Percentiles rank a stretch among this genome's conserved stretches.
Evolutionary conservation across 2,797 vertebrate species (phyloP).

Genomic region (Spondyliosoma cantharus): DNA sequence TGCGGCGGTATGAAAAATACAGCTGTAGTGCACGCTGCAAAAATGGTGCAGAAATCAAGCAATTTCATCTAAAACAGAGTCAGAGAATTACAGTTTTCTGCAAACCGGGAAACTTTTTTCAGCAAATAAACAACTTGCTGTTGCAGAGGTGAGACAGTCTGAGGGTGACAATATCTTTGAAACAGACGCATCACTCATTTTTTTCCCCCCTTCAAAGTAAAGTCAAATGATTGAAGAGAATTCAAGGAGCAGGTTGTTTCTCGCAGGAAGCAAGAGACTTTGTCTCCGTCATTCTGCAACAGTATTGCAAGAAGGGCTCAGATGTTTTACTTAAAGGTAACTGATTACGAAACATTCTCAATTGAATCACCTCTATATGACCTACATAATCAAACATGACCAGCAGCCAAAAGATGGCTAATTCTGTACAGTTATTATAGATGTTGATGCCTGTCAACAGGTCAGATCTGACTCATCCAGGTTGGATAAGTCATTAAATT

Average conservation of each 20-base stretch:
- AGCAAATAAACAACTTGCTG: slow-evolving; percentile 32
- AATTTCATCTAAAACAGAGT: slow-evolving; percentile 29
- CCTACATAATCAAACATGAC: too few species aligned
- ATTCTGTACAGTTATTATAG: too few species aligned
- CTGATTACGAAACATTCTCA: too few species aligned
- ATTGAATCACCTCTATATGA: too few species aligned
- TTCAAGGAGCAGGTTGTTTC: neutral
- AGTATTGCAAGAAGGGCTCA: too few species aligned
- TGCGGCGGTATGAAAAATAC: slow-evolving; percentile 41
- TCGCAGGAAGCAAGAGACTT: neutral
- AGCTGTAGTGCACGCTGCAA: slow-evolving; percentile 3
- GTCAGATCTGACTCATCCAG: too few species aligned
- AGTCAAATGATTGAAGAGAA: slow-evolving; percentile 24
- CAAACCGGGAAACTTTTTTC: slow-evolving; percentile 43
- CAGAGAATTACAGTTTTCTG: slow-evolving; percentile 23
- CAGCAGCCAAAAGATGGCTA: too few species aligned
- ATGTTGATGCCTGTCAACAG: too few species aligned
- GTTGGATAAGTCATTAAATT: too few species aligned
- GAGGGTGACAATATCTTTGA: slow-evolving; percentile 30
- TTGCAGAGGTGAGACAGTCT: neutral
- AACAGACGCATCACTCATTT: slow-evolving; percentile 22
- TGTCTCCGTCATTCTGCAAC: neutral
- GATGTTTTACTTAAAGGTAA: neutral
- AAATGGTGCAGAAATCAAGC: slow-evolving; percentile 32
- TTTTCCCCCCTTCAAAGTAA: neutral